Conservation (phyloP, 2,113 vertebrate species). For the Labeo catla region DNA sequence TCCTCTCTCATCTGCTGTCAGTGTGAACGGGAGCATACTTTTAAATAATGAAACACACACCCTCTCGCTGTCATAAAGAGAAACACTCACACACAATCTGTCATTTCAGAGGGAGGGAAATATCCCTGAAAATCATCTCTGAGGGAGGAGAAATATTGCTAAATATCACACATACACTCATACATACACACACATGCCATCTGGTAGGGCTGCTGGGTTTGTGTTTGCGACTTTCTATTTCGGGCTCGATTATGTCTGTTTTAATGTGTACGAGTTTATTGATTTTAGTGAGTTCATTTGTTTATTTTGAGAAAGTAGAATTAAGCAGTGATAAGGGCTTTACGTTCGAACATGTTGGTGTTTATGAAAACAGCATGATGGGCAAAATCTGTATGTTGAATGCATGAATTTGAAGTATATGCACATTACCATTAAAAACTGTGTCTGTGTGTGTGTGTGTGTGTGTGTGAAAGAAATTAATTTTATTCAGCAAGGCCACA, state of each 20-base stretch:
- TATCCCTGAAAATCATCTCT: conserved; percentile 59
- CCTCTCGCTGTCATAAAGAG: conserved; percentile 48
- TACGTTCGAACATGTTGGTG: neutral
- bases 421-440: neutral
- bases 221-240: conserved; percentile 28
- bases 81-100: conserved; percentile 58
- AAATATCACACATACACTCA: conserved; percentile 47
- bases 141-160: conserved; percentile 54
- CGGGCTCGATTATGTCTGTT: neutral
- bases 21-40: conserved; percentile 38
- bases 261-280: conserved; percentile 17
- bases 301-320: conserved; percentile 11
- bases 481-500: neutral
- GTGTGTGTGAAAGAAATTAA: neutral
- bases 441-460: no score
- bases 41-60: conserved; percentile 62
- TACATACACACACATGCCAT: conserved; percentile 12
- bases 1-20: conserved; percentile 57
- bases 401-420: neutral
- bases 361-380: conserved; percentile 1
- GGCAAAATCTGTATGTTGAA: neutral
- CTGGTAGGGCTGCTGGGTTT: conserved; percentile 12
- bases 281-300: neutral
- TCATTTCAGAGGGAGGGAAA: conserved; percentile 58
- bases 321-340: neutral